These are phyloP conservation scores for Lissonota sp. DNA, from an alignment of 2,888 invertebrate species.

Conservation along the genomic window DNA sequence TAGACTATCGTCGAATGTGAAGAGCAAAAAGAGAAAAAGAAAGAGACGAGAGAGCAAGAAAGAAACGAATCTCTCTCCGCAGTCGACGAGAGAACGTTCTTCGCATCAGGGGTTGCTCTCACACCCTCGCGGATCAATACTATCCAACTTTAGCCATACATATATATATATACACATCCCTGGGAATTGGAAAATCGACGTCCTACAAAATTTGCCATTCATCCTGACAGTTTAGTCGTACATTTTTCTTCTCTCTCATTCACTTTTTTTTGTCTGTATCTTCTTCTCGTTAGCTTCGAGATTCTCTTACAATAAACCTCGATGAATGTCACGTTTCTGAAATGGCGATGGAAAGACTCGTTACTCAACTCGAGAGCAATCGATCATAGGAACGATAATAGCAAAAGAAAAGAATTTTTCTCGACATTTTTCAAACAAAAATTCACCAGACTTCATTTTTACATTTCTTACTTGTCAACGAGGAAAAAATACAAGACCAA, in stretches of 20 bases:
- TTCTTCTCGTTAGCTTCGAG: not conserved
- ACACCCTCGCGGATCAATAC: slow-evolving; percentile 78
- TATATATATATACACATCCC: slow-evolving; percentile 9
- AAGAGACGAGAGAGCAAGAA: slow-evolving; percentile 63
- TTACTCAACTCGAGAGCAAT: slow-evolving; percentile 7
- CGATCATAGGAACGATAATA: no score
- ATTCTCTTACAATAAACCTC: no score
- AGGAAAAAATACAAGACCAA: no score
- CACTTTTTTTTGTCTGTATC: not conserved
- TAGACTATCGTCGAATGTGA: slow-evolving; percentile 26
- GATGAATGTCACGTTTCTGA: no score
- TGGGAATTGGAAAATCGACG: slow-evolving; percentile 31
- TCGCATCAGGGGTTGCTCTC: slow-evolving; percentile 75
- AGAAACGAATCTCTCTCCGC: slow-evolving; percentile 64
- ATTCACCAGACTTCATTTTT: no score
- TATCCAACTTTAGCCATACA: slow-evolving; percentile 40
- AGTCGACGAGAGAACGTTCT: slow-evolving; percentile 74
- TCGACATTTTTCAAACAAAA: no score
- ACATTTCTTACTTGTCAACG: no score
- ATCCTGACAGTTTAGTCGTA: slow-evolving; percentile 11
- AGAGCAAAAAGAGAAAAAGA: slow-evolving; percentile 12
- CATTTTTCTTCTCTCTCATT: slow-evolving; percentile 1
- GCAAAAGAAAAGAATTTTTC: no score
- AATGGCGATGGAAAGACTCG: not conserved
- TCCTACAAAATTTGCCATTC: slow-evolving; percentile 18